These are phyloP conservation scores for Oxyteleia sp. DNA, from an alignment of 2,888 invertebrate genomes.

Conservation along the genomic window DNA sequence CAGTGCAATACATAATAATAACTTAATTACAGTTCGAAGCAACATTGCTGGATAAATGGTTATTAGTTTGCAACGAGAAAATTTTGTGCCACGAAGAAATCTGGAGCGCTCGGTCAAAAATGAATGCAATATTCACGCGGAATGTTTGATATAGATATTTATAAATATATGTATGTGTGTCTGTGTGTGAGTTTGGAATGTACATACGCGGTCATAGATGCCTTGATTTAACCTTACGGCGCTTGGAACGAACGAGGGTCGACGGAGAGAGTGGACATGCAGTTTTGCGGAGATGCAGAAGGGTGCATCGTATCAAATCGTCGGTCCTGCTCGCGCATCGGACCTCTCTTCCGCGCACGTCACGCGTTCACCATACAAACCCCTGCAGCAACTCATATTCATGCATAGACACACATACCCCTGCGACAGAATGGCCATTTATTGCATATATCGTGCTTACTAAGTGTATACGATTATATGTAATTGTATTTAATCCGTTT, in stretches of 20 bases:
- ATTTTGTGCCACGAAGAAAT: background rate
- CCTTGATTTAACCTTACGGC: constrained; percentile 59
- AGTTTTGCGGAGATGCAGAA: constrained; percentile 65
- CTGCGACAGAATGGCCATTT: constrained; percentile 77
- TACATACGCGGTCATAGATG: constrained; percentile 37
- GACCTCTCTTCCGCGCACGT: constrained; percentile 20
- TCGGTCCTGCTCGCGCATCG: background rate
- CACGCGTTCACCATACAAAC: constrained; percentile 72
- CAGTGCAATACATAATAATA: no score
- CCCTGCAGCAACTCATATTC: constrained; percentile 72
- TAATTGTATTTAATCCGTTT: constrained; percentile 49
- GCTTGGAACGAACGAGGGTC: constrained; percentile 49
- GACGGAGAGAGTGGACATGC: constrained; percentile 28
- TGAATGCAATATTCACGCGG: constrained; percentile 50
- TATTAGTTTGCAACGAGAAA: background rate
- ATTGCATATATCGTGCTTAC: constrained; percentile 73
- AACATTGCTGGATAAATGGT: background rate
- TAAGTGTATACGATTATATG: constrained; percentile 57
- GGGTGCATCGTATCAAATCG: constrained; percentile 43
- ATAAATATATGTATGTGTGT: constrained; percentile 20
- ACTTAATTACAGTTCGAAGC: background rate
- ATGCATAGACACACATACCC: no score
- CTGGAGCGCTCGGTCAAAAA: background rate
- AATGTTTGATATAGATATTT: constrained; percentile 42
- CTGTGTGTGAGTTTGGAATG: constrained; percentile 32